phyloP scores from a whole-genome alignment of 2,888 invertebrate species.

The Mesopsocus fuscifrons region DNA sequence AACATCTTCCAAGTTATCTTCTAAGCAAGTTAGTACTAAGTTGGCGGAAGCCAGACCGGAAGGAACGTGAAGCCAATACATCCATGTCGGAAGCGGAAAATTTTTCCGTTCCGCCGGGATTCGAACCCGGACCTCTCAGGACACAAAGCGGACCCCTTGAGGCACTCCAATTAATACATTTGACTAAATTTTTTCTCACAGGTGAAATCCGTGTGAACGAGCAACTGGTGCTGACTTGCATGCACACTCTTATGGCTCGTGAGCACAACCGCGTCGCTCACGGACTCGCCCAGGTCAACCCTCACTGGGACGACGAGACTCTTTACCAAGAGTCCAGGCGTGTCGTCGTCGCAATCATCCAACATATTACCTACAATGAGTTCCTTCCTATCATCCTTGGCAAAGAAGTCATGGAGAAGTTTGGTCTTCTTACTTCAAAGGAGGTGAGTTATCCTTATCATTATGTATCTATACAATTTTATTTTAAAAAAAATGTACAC shows the following conservation, averaged over 20 bases:
- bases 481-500: no score
- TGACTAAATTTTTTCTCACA: conserved; percentile 22
- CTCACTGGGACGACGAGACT: conserved; percentile 87
- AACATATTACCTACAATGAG: conserved; percentile 80
- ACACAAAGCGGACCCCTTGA: no score
- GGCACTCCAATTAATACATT: no score
- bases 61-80: no score
- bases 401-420: conserved; percentile 81
- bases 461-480: no score
- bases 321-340: conserved; percentile 73
- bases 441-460: conserved; percentile 34
- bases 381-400: conserved; percentile 75
- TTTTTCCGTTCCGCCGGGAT: no score
- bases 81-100: no score
- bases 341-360: conserved; percentile 69
- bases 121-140: no score
- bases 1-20: no score
- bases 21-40: no score
- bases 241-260: conserved; percentile 79
- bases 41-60: no score
- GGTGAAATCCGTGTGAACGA: conserved; percentile 87
- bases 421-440: conserved; percentile 64
- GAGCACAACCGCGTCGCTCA: conserved; percentile 78
- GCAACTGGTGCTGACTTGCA: conserved; percentile 70
- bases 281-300: conserved; percentile 57